Percentiles rank a stretch among this genome's conserved stretches.
Evolutionary conservation across 2,797 vertebrate genomes (phyloP).

Genomic region (Pteropus rufus): DNA sequence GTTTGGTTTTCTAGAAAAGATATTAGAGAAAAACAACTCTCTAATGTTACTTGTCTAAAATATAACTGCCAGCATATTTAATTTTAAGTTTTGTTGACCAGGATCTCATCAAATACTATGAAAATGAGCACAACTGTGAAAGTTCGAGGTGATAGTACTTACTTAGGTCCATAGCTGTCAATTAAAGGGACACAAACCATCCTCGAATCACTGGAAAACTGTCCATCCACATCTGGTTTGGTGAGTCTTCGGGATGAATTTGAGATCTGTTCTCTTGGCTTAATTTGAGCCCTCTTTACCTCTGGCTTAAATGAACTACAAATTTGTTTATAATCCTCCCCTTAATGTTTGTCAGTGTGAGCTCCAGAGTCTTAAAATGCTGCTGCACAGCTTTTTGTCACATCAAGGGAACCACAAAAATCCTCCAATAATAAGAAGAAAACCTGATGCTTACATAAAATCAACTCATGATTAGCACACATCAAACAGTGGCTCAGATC

Average conservation of each 20-base stretch:
- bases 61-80: too few species aligned
- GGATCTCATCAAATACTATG: neutral
- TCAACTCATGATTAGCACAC: neutral
- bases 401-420: neutral
- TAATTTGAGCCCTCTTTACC: neutral
- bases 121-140: neutral
- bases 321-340: neutral
- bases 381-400: neutral
- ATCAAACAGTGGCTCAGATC: neutral
- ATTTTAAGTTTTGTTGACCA: neutral
- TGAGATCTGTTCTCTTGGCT: neutral
- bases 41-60: too few species aligned
- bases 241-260: neutral
- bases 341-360: neutral
- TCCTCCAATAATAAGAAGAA: neutral
- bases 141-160: neutral
- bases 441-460: neutral
- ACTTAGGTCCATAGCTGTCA: neutral
- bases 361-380: neutral
- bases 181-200: neutral
- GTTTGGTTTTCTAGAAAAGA: neutral
- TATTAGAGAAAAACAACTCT: neutral
- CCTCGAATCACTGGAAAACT: neutral
- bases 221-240: neutral
- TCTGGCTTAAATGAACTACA: neutral